These are phyloP conservation scores for Drosophila rhopaloa DNA, from an alignment of 1,140 invertebrate genomes.

Conservation along the genomic window DNA sequence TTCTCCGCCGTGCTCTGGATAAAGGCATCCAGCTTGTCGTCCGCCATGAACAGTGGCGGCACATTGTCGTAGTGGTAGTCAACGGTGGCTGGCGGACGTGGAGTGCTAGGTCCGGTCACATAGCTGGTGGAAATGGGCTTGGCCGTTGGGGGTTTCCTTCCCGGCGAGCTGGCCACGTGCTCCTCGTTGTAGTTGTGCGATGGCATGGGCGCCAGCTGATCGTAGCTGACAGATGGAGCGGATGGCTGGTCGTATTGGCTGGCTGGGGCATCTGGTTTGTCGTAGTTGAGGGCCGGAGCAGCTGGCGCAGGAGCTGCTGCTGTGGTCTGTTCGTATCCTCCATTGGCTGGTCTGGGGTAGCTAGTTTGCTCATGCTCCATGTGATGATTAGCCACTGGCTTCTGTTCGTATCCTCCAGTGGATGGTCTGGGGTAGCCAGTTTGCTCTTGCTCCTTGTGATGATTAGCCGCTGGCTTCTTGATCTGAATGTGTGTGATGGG, in stretches of 20 bases:
- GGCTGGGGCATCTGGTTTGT: constrained; percentile 37
- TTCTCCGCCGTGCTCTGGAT: constrained; percentile 77
- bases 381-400: constrained; percentile 24
- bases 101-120: constrained; percentile 85
- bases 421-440: constrained; percentile 18
- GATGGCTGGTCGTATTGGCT: constrained; percentile 30
- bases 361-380: constrained; percentile 26
- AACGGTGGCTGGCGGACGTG: constrained; percentile 65
- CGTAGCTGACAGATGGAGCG: constrained; percentile 33
- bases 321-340: constrained; percentile 29
- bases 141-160: constrained; percentile 53
- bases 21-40: constrained; percentile 79
- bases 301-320: constrained; percentile 13
- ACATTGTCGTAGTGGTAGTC: constrained; percentile 78
- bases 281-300: constrained; percentile 30
- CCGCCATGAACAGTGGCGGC: constrained; percentile 73
- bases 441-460: constrained; percentile 43
- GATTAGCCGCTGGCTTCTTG: constrained; percentile 47
- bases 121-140: constrained; percentile 87
- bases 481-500: constrained; percentile 59
- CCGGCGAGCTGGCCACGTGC: constrained; percentile 53
- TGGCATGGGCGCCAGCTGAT: constrained; percentile 41
- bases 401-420: constrained; percentile 23
- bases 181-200: constrained; percentile 47
- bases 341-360: constrained; percentile 20